Percentiles rank a stretch among this genome's conserved stretches.
These are phyloP conservation scores for Felis catus DNA, from an alignment of 2,113 vertebrate genomes.

Conservation along the genomic window F.catus_Fca126_mat1.0 CM031412.1:2518001-2518500, in stretches of 20 bases:
- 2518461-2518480: slow-evolving; percentile 67
- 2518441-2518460: slow-evolving; percentile 55
- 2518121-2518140: slow-evolving; percentile 94
- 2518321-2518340: background rate
- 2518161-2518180: slow-evolving; percentile 98
- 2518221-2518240: slow-evolving; percentile 98
- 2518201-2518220: slow-evolving; percentile 96
- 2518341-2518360: background rate
- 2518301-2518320: background rate
- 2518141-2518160: slow-evolving; percentile 99
- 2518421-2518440: slow-evolving; percentile 47
- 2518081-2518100: slow-evolving; percentile 60
- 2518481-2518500: slow-evolving; percentile 64
- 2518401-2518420: background rate
- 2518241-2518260: background rate
- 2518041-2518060: background rate
- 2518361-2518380: slow-evolving; percentile 20
- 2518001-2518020: background rate
- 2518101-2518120: slow-evolving; percentile 47
- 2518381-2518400: slow-evolving; percentile 35
- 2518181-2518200: slow-evolving; percentile 98
- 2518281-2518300: background rate
- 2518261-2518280: background rate
- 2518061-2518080: background rate
- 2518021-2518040: background rate